Evolutionary conservation across 2,113 vertebrate species (phyloP), one percentile per base, ranked within the genome.

Genomic region (Nanger granti): DNA sequence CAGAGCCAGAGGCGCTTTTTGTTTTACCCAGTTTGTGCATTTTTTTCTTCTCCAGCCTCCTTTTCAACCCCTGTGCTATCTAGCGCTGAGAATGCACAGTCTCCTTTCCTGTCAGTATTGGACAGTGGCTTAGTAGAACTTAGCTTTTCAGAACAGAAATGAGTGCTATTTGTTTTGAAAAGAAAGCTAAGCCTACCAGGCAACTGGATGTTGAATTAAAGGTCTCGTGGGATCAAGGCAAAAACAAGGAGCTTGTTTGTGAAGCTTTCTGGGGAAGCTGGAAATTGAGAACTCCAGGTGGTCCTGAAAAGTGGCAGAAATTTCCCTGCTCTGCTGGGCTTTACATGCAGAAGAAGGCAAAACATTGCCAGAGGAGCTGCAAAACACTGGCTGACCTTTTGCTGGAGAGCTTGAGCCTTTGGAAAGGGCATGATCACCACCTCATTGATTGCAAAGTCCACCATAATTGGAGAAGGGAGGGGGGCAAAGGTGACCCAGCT

Each of bases 121-220:
- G 55, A 20, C 59, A 44, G 49, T 97, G 95, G 73, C 29, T 97
- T 97, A 90, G 55, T 17, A 88, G 57, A 54, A 49, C 29, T 98
- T 97, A 94, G 49, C 18, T 92, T 88, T 62, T 96, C 85, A 88
- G 93, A 97, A 86, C 28, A 96, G 59, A 97, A 97, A 87, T 79
- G 83, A 93, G 57, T 55, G 84, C 62, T 96, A 86, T 94, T 92
- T 97, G 93, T 95, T 97, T 93, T 93, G 62, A 97, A 96, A 92
- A 82, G 54, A 86, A 86, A 73, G 22, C 54, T 91, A 60, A 94
- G 91, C 29, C 54, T 85, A 83, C 60, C 20, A 69, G 93, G 89
- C 62, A 90, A 91, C 52, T 92, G 89, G 96, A 49, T 96, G 54
- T 82, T 92, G 85, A 83, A 69, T 95, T 95, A 91, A 97, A 95